These are phyloP conservation scores for Antheraea mylitta DNA, from an alignment of 1,140 invertebrate species.

Conservation along the genomic window DNA sequence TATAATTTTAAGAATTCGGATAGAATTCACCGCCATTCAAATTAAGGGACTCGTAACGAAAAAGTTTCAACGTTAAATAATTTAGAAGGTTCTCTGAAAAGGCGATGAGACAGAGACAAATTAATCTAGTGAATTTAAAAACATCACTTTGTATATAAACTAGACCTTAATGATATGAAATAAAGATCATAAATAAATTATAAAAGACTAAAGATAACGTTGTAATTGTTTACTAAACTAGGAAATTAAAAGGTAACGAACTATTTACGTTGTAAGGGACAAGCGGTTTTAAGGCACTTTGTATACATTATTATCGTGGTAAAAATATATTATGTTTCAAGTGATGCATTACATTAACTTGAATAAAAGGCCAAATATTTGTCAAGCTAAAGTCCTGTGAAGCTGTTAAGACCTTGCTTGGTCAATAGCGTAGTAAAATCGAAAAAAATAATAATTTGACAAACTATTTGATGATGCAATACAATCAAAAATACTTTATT, in stretches of 20 bases:
- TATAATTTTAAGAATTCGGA: slow-evolving; percentile 16
- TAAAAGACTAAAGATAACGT: background rate
- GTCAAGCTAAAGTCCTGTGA: too few relatives aligned
- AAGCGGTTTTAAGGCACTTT: slow-evolving; percentile 6
- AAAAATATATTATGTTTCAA: background rate
- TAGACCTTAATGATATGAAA: background rate
- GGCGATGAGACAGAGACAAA: slow-evolving; percentile 2
- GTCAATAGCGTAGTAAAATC: too few relatives aligned
- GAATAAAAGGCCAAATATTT: too few relatives aligned
- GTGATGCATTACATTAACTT: too few relatives aligned
- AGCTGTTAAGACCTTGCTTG: too few relatives aligned
- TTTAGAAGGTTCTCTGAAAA: slow-evolving; percentile 8
- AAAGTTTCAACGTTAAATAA: slow-evolving; percentile 17
- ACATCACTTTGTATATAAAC: background rate
- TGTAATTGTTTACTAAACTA: slow-evolving; percentile 19
- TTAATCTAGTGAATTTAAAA: background rate
- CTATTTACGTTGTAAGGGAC: slow-evolving; percentile 2
- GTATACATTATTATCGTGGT: background rate
- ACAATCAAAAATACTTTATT: too few relatives aligned
- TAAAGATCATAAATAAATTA: background rate
- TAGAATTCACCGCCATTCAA: slow-evolving; percentile 11
- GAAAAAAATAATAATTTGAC: too few relatives aligned
- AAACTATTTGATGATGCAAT: too few relatives aligned
- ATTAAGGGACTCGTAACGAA: slow-evolving; percentile 10
- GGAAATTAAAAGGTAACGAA: slow-evolving; percentile 28